These are phyloP conservation scores for Drosophila melanosoma DNA, from an alignment of 2,888 invertebrate species.

Conservation along the genomic window DNA sequence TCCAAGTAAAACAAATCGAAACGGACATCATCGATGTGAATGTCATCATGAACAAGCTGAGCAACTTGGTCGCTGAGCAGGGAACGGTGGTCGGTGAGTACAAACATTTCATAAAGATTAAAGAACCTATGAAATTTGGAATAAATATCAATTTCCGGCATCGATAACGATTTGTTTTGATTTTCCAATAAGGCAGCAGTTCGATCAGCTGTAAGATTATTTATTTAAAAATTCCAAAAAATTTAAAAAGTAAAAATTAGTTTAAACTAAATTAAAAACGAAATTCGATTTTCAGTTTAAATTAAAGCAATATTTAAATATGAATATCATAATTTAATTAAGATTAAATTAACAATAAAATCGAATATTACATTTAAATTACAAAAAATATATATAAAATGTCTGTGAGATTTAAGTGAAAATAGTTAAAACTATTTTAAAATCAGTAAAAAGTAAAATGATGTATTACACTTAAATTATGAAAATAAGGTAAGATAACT, in stretches of 20 bases:
- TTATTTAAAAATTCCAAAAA: background rate
- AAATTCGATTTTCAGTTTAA: background rate
- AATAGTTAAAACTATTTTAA: background rate
- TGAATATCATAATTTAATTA: background rate
- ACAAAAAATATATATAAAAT: background rate
- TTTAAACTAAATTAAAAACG: background rate
- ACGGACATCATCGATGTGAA: constrained; percentile 93
- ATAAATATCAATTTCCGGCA: background rate
- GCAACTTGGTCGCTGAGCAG: constrained; percentile 90
- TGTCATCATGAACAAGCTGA: constrained; percentile 92
- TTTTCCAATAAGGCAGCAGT: background rate
- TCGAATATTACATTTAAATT: background rate
- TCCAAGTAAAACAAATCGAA: constrained; percentile 92
- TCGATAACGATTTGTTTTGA: background rate
- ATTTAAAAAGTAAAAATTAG: background rate
- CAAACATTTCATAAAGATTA: background rate
- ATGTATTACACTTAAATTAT: background rate
- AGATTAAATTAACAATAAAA: background rate
- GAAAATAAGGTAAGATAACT: background rate
- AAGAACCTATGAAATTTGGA: background rate
- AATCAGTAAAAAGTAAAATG: too few species aligned
- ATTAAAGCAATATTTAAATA: background rate
- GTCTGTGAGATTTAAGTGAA: background rate
- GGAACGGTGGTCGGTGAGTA: constrained; percentile 90
- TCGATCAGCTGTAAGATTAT: constrained; percentile 1